Evolutionary conservation across 2,113 vertebrate genomes (phyloP), one percentile per base, ranked within the genome.

Genomic region (Gorsachius goisagi): DNA sequence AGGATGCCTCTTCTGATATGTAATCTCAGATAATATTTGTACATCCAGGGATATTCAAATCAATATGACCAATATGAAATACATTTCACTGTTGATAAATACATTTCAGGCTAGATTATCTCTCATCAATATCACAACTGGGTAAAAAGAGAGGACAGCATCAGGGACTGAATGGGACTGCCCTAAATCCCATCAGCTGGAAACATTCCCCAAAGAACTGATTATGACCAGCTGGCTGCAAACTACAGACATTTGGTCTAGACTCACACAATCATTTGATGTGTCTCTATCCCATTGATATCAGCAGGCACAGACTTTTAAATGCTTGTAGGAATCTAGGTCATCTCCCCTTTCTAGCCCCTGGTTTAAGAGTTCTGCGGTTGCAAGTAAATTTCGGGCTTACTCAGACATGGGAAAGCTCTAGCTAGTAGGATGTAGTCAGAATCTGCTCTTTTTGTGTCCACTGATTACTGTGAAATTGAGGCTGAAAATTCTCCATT

Each of bases 241-340:
- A 92, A 81, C 89, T 92, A 94, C 85, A 92, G 73, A 84, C 93
- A 95, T 95, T 95, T 96, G 91, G 91, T 91, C 84, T 89, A 74
- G 74, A 62, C 59, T 90, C 85, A 83, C 58, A 90, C 83, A 88
- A 93, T 60, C 87, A 95, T 92, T 50, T 89, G 39, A 94, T 68
- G 15, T 87, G 53, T 59, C 86, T 91, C 75, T 56, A 60, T 32
- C 64, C 64, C 77, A 85, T 1, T 82, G 89, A 96, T 88, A 93
- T 91, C 84, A 85, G 44, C 81, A 94, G 35, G 78, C 60, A 92
- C 21, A 68, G 60, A 91, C 27, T 82, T 95, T 47, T 26, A 95
- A 91, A 85, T 32, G 66, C 66, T 76, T 58, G 35, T 72, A 73
- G 66, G 35, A 95, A 96, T 82, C 44, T 82, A 81, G 85, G 80